Base-by-base conservation (phyloP, 2,888 invertebrate genomes). In the Melieria crassipennis region DNA sequence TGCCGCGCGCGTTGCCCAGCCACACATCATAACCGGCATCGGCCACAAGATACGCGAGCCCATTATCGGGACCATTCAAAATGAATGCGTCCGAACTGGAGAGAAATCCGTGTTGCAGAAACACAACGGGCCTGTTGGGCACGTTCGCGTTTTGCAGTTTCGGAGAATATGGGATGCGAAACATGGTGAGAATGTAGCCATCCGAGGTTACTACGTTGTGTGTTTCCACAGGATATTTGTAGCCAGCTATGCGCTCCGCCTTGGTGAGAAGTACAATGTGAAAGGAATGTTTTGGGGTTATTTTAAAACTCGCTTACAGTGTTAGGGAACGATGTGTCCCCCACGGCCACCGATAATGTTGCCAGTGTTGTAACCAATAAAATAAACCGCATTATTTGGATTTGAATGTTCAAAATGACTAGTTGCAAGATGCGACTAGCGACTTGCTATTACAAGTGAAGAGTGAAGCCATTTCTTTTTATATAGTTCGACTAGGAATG, bases 91-190 rank as follows among this genome's bases (percentile, higher is more conserved):
- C 78, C 3, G 79, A 79, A 6, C 76, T 79, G 56, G 76, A 77
- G 10, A 78, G 61, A 5, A 80, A 6, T 0, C 81, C 79, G 60
- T 81, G 81, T 72, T 94, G 94, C 47, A 79, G 58, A 93, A 78
- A 66, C 7, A 75, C 73, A 1, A 65, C 68, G 7, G 73, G 75
- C 7, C 71, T 73, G 11, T 58, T 65, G 52, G 79, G 74, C 88
- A 83, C 69, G 6, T 61, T 55, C 7, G 58, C 9, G 46, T 69
- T 64, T n/a, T 13, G 11, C 9, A 52, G 13, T 47, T 56, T 47
- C 3, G 62, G 71, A 3, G 80, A 78, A 48, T 68, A 74, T 0
- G 80, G 79, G 42, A 80, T 79, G 4, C 80, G 77, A 11, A 78
- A 80, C 63, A 80, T 70, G 7, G 71, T 75, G 5, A 80, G 58